Evolutionary conservation across 2,888 invertebrate species (phyloP), one percentile per base, ranked within the genome.

Genomic region (Scaptomyza polygonia): DNA sequence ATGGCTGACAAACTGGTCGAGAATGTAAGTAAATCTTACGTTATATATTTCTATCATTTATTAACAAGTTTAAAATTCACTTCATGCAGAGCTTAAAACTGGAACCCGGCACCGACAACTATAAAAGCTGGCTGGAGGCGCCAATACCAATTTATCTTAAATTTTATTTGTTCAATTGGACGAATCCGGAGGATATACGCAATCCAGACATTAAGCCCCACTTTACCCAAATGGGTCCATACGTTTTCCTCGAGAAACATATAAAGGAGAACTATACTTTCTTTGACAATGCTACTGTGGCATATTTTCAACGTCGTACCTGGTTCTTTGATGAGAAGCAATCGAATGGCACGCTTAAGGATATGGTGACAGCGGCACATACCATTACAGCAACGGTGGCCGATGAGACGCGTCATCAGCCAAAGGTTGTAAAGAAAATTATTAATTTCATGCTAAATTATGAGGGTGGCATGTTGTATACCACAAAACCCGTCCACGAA

Each of bases 71-170:
- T 30, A 39, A 36, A 36, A 12, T 16, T 7, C 0, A 0, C 8
- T 36, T 48, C 14, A 36, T 32, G 0, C 47, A 96, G 96, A 93
- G 95, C 93, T 92, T 97, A 83, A 91, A 92, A 9, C 89, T 97
- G 34, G 92, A 94, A 18, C 92, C 93, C 0, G 92, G 92, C 5
- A 95, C 96, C 0, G 93, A 92, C 62, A 94, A 94, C 29, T 97
- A 93, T 90, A 90, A 93, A 0, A 93, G 95, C 77, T 98, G 97
- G 97, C 92, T 94, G 69, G 94, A 96, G 86, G 95, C 96, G 0
- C 97, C 97, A 0, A 94, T 97, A 67, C 96, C 97, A 0, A 95
- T 97, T 94, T 96, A 95, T 89, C 91, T 97, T 51, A 94, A 95
- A 76, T 93, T 96, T 72, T 94, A 94, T 88, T 92, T 97, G 88